A percentile compares a stretch with the other conserved stretches of the same genome.
phyloP scores from a whole-genome alignment of 37 sponge, comb jelly and placozoan genomes.

The Geodia barretti region DNA sequence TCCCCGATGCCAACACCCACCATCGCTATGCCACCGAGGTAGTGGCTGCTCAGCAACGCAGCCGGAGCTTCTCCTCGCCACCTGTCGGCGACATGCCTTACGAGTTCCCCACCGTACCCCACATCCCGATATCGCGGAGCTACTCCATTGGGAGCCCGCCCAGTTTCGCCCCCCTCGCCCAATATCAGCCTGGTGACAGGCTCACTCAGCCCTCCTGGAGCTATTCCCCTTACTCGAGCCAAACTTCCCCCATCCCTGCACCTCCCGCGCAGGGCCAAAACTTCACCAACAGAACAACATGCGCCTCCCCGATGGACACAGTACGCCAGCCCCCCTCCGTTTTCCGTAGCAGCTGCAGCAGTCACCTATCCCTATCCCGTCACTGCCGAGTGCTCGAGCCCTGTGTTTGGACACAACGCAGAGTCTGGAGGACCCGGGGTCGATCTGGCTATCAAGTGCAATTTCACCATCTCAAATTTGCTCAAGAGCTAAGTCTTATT shows the following conservation, averaged over 20 bases:
- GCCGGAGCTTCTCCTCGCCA: conserved; percentile 61
- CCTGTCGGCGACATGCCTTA: conserved; percentile 56
- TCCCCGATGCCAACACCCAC: conserved; percentile 6
- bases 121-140: conserved; percentile 4
- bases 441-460: conserved; percentile 33
- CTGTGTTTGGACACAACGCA: conserved; percentile 21
- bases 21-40: conserved; percentile 22
- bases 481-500: conserved; percentile 28
- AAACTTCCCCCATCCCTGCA: conserved; percentile 36
- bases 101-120: conserved; percentile 61
- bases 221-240: conserved; percentile 60
- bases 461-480: conserved; percentile 73
- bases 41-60: not conserved
- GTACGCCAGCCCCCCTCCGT: conserved; percentile 13
- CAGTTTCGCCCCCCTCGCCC: conserved; percentile 35
- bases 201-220: conserved; percentile 65
- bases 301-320: conserved; percentile 21
- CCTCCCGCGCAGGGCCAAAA: not conserved
- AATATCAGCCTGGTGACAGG: conserved; percentile 59
- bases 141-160: conserved; percentile 37
- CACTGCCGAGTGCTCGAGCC: conserved; percentile 18
- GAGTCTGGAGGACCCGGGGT: conserved; percentile 1
- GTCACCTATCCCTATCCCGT: conserved; percentile 6
- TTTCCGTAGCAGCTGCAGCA: not conserved
- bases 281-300: conserved; percentile 6